These are phyloP conservation scores for Mohoua ochrocephala DNA, from an alignment of 2,113 vertebrate species.

Conservation along the genomic window DNA sequence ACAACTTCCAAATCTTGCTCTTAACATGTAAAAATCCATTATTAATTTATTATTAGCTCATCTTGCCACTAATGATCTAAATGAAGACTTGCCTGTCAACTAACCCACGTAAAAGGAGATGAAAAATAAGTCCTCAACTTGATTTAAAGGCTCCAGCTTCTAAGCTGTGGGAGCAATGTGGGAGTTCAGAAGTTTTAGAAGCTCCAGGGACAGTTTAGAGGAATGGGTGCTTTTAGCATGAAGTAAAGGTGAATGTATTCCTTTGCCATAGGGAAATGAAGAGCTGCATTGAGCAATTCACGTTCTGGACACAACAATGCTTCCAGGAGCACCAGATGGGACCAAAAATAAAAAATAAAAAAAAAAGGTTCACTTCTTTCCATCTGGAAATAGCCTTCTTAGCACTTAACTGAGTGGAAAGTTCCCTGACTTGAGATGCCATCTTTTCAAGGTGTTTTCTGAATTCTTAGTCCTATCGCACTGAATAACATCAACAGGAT, in stretches of 20 bases:
- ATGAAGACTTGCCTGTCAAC: not conserved
- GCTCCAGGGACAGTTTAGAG: not conserved
- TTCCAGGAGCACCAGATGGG: not conserved
- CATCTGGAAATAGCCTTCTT: not conserved
- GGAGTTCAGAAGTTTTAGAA: not conserved
- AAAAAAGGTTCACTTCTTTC: not conserved
- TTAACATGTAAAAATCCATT: not conserved
- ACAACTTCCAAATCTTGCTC: not conserved
- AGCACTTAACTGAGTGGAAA: not conserved
- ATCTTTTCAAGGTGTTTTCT: not conserved
- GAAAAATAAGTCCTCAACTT: not conserved
- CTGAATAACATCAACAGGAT: not conserved
- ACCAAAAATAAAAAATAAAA: not conserved
- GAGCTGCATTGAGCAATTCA: not conserved
- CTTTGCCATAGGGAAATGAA: not conserved
- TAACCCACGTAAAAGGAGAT: not conserved
- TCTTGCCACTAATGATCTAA: not conserved
- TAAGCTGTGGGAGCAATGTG: not conserved
- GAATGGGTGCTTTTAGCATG: not conserved
- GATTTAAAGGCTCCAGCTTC: not conserved
- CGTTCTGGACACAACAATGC: not conserved
- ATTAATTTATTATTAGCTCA: constrained; percentile 17
- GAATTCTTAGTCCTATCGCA: not conserved
- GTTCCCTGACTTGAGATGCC: not conserved
- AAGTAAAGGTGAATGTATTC: not conserved